These are phyloP conservation scores for Apotomis turbidana DNA, from an alignment of 2,888 invertebrate species.

Conservation along the genomic window DNA sequence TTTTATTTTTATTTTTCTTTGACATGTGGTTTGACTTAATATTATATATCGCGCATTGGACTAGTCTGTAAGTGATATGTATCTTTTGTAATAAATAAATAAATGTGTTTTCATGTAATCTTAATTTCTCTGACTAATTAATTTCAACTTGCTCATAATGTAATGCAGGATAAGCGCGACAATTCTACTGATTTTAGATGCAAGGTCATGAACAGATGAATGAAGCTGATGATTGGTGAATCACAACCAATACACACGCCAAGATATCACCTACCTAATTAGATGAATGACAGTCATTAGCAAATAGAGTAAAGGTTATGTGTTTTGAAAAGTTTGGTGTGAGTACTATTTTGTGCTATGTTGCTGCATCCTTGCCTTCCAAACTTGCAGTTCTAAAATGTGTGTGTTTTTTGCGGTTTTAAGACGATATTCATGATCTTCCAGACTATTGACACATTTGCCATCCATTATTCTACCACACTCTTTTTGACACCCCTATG, in stretches of 20 bases:
- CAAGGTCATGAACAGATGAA: slow-evolving; percentile 31
- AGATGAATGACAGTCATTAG: slow-evolving; percentile 3
- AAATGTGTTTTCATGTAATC: background rate
- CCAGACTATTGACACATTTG: too few relatives aligned
- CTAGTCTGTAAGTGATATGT: too few relatives aligned
- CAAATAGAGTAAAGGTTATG: background rate
- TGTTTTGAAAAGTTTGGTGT: background rate
- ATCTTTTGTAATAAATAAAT: too few relatives aligned
- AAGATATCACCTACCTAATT: slow-evolving; percentile 16
- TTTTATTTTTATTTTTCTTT: too few relatives aligned
- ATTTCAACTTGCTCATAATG: slow-evolving; percentile 21
- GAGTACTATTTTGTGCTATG: too few relatives aligned
- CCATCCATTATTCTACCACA: background rate
- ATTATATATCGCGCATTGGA: too few relatives aligned
- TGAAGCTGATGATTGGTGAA: slow-evolving; percentile 24
- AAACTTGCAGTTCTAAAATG: too few relatives aligned
- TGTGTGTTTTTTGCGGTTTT: too few relatives aligned
- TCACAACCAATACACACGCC: slow-evolving; percentile 24
- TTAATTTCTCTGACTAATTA: slow-evolving; percentile 17
- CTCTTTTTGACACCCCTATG: background rate
- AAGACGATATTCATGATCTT: too few relatives aligned
- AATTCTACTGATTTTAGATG: slow-evolving; percentile 10
- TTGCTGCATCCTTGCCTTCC: too few relatives aligned
- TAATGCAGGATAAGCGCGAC: slow-evolving; percentile 15
- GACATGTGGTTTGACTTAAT: too few relatives aligned